Percentiles rank a stretch among this genome's conserved stretches.
Conservation (phyloP, 2,888 invertebrate genomes). For the Trissolcus japonicus region DNA sequence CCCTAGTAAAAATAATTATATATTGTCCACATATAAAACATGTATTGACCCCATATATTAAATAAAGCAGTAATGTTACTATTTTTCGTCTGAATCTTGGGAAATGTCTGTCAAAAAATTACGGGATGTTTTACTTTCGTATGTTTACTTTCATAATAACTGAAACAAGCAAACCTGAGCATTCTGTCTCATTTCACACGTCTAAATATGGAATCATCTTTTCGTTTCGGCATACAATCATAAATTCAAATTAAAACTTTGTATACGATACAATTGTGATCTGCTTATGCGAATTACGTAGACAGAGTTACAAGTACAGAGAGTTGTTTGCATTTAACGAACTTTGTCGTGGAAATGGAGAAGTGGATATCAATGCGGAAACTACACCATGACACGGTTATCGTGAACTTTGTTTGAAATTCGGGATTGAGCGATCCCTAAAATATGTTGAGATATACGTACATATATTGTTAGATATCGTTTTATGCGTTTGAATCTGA, state of each 20-base stretch:
- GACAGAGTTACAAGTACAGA: constrained; percentile 39
- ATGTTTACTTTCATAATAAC: too few species aligned
- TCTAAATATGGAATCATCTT: constrained; percentile 21
- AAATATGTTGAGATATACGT: constrained; percentile 57
- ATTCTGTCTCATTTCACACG: too few species aligned
- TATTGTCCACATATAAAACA: too few species aligned
- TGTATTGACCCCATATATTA: too few species aligned
- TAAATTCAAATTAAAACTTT: constrained; percentile 47
- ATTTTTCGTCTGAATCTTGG: too few species aligned
- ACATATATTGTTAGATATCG: constrained; percentile 55
- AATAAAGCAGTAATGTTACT: too few species aligned
- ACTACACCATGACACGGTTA: constrained; percentile 55
- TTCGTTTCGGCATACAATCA: constrained; percentile 22
- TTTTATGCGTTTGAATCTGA: constrained; percentile 39
- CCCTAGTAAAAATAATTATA: too few species aligned
- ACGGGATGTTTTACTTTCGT: too few species aligned
- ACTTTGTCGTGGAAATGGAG: constrained; percentile 55
- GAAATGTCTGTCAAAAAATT: too few species aligned
- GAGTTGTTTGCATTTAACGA: constrained; percentile 47
- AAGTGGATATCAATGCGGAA: constrained; percentile 56
- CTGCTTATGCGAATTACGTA: constrained; percentile 50
- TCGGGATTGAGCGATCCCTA: constrained; percentile 54
- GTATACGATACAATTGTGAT: constrained; percentile 44
- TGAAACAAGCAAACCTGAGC: too few species aligned
- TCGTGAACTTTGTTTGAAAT: constrained; percentile 57